Evolutionary conservation across 2,797 vertebrate genomes (phyloP).

Genomic region (Sebastes itinus): DNA sequence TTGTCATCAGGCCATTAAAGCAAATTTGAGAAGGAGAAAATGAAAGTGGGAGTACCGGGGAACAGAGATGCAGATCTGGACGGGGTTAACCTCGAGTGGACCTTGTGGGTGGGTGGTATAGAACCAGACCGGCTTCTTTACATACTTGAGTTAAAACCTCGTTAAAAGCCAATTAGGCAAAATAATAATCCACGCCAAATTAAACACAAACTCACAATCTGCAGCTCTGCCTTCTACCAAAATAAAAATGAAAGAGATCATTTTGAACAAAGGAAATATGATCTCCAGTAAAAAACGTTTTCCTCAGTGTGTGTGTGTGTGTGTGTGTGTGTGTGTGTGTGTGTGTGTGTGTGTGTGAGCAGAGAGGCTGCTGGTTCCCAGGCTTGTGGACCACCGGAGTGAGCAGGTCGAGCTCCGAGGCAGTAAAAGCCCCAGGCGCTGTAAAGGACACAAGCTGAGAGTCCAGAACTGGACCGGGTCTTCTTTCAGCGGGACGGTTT

Average conservation of each 20-base stretch:
- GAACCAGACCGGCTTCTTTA: constrained; percentile 51
- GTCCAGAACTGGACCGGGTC: constrained; percentile 57
- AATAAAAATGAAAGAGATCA: constrained; percentile 62
- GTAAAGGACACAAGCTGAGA: constrained; percentile 55
- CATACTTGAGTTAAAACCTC: constrained; percentile 69
- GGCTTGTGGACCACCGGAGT: constrained; percentile 59
- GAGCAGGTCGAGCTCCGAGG: constrained; percentile 54
- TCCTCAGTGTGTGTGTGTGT: constrained; percentile 1
- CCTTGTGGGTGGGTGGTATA: constrained; percentile 71
- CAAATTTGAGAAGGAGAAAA: background rate
- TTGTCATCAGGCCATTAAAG: background rate
- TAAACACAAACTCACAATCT: constrained; percentile 66
- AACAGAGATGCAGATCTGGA: constrained; percentile 52
- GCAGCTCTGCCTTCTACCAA: constrained; percentile 56
- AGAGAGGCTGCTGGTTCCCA: constrained; percentile 55
- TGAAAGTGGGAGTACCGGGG: background rate
- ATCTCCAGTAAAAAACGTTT: constrained; percentile 28
- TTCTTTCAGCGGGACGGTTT: constrained; percentile 74
- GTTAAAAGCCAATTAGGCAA: constrained; percentile 78
- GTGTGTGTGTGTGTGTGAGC: constrained; percentile 33
- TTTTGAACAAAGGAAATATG: constrained; percentile 68
- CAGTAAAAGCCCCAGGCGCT: constrained; percentile 55
- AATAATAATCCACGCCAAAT: constrained; percentile 75
- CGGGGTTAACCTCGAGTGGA: constrained; percentile 65
- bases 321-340: constrained; percentile 1